phyloP scores from a whole-genome alignment of 2,113 vertebrate genomes.

The Strix aluco region DNA sequence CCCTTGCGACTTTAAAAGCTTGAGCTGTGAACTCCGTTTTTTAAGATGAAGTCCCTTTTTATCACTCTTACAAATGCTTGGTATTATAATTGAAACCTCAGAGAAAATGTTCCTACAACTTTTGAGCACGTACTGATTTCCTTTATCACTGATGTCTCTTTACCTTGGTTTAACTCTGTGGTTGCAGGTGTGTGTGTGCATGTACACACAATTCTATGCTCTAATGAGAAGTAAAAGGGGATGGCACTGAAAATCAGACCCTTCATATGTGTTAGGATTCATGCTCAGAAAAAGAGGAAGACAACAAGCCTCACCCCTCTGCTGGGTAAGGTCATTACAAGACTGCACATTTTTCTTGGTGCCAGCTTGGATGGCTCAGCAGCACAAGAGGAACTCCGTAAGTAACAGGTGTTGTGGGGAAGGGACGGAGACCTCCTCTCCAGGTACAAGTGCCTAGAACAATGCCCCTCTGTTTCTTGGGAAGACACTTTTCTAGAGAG shows the following conservation, averaged over 20 bases:
- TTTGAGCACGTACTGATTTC: neutral
- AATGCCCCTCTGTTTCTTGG: neutral
- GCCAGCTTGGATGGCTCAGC: neutral
- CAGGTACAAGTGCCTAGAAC: neutral
- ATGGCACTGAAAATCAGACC: neutral
- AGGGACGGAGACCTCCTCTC: neutral
- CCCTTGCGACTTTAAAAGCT: neutral
- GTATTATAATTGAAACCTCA: neutral
- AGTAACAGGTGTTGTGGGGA: neutral
- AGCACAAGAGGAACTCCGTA: neutral
- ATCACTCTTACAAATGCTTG: neutral
- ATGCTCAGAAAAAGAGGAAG: neutral
- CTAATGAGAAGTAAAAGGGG: neutral
- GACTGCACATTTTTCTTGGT: neutral
- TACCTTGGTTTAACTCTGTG: neutral
- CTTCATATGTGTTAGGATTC: neutral
- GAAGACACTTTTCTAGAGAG: neutral
- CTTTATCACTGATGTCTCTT: neutral
- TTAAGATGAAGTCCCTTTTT: neutral
- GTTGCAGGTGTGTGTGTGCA: accelerated
- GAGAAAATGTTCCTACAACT: neutral
- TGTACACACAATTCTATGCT: accelerated
- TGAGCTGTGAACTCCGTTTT: neutral
- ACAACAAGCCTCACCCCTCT: neutral
- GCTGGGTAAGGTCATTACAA: neutral